These are phyloP conservation scores for Hofmannophila pseudospretella DNA, from an alignment of 2,888 invertebrate species.

Conservation along the genomic window DNA sequence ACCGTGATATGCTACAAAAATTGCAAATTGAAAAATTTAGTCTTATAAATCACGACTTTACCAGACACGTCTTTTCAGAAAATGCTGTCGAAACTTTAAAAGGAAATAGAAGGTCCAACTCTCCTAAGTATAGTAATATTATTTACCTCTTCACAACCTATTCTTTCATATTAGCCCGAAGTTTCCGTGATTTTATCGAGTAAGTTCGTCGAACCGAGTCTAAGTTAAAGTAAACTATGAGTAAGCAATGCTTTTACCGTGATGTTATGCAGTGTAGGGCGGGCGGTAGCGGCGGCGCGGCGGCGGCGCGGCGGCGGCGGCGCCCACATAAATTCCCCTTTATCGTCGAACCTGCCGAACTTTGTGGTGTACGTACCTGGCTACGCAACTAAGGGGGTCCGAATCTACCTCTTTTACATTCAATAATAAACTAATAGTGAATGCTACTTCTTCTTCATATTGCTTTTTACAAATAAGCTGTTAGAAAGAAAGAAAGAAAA, in stretches of 20 bases:
- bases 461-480: too few species aligned
- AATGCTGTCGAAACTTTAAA: neutral
- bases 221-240: conserved; percentile 11
- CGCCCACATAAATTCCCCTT: conserved; percentile 68
- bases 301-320: conserved; percentile 23
- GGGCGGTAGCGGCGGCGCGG: conserved; percentile 16
- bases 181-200: neutral
- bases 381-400: neutral
- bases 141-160: neutral
- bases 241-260: conserved; percentile 44
- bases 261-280: conserved; percentile 31
- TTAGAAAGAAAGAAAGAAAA: too few species aligned
- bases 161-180: neutral
- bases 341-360: conserved; percentile 69
- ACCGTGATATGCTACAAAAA: too few species aligned
- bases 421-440: too few species aligned
- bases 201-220: conserved; percentile 6
- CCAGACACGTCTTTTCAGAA: too few species aligned
- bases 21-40: too few species aligned
- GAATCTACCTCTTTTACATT: neutral
- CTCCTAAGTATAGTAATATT: neutral
- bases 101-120: neutral
- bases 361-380: conserved; percentile 24
- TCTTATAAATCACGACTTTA: too few species aligned
- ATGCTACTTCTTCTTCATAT: too few species aligned